phyloP scores from a whole-genome alignment of 2,113 vertebrate species.

The Catharus minimus region DNA sequence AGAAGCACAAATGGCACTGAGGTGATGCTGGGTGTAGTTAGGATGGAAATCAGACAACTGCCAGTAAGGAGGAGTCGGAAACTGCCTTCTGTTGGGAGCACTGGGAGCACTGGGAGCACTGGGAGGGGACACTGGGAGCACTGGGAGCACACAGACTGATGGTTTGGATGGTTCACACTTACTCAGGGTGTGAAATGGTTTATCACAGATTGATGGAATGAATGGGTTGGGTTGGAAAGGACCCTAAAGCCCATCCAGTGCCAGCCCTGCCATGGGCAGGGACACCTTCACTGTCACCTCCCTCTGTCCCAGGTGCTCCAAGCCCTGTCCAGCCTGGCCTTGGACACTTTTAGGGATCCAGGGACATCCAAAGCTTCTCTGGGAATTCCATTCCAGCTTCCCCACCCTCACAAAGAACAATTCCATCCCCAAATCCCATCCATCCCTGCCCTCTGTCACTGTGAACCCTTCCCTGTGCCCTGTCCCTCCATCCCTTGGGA shows the following conservation, averaged over 20 bases:
- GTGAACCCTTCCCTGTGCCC: background rate
- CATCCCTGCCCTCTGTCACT: rapidly evolving
- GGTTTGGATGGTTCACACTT: background rate
- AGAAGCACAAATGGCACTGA: background rate
- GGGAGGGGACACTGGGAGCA: background rate
- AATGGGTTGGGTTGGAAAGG: background rate
- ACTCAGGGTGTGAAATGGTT: background rate
- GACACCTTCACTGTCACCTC: background rate
- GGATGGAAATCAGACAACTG: background rate
- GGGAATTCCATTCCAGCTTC: background rate
- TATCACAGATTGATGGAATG: no score
- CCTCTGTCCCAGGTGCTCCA: background rate
- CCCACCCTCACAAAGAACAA: background rate
- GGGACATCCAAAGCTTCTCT: background rate
- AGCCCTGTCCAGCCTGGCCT: background rate
- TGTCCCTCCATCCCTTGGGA: background rate
- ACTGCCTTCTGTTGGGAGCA: background rate
- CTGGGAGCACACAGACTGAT: background rate
- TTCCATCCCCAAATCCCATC: background rate
- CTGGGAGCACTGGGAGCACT: background rate
- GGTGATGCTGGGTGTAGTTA: background rate
- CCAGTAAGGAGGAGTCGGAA: background rate
- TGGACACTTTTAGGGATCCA: background rate
- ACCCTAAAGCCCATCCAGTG: background rate
- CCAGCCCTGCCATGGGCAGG: background rate